These are phyloP conservation scores for Rhyzopertha dominica DNA, from an alignment of 1,140 invertebrate species.

Conservation along the genomic window DNA sequence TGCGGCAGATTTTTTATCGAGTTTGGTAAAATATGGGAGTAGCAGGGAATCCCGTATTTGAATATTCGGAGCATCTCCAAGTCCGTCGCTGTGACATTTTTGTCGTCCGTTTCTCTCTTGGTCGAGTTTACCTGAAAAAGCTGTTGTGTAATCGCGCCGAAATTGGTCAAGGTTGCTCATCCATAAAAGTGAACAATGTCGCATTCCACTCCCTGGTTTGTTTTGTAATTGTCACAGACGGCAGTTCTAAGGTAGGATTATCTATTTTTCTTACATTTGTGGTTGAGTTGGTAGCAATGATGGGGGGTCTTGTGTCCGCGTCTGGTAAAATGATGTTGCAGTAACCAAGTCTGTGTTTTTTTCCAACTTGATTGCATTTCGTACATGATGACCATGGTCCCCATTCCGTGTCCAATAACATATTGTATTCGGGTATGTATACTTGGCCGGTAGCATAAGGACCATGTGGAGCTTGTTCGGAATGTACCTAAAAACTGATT, in stretches of 20 bases:
- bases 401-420: constrained; percentile 51
- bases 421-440: constrained; percentile 36
- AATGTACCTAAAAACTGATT: constrained; percentile 36
- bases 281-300: no score
- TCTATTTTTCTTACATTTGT: no score
- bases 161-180: no score
- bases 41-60: constrained; percentile 56
- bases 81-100: constrained; percentile 10
- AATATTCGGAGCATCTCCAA: constrained; percentile 46
- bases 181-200: no score
- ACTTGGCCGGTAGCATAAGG: constrained; percentile 32
- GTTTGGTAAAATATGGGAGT: constrained; percentile 50
- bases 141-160: no score
- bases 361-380: constrained; percentile 52
- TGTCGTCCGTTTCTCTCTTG: background rate
- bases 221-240: no score
- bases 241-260: no score
- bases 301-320: no score
- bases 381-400: constrained; percentile 59
- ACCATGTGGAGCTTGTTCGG: constrained; percentile 26
- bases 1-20: constrained; percentile 41
- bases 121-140: background rate
- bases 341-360: constrained; percentile 50
- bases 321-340: no score
- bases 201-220: no score